phyloP scores from a whole-genome alignment of 2,113 vertebrate genomes.

The Eudyptes chrysolophus region DNA sequence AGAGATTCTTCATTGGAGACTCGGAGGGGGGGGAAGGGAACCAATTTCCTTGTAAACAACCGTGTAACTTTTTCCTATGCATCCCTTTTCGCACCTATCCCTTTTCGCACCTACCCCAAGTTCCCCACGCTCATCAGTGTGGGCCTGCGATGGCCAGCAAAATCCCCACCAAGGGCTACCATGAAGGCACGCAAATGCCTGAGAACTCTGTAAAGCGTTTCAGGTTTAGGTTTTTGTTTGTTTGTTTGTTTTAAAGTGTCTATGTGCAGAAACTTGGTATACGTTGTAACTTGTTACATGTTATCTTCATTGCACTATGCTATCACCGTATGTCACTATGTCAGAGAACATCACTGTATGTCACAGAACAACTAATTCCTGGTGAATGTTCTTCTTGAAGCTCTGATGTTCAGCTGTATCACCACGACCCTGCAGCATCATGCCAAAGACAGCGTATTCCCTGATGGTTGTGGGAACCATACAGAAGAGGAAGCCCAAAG shows the following conservation, averaged over 20 bases:
- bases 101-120: neutral
- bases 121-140: neutral
- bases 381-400: neutral
- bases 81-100: neutral
- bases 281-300: neutral
- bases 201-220: neutral
- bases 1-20: neutral
- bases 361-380: neutral
- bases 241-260: neutral
- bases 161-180: neutral
- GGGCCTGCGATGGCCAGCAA: neutral
- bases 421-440: neutral
- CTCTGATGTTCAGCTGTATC: neutral
- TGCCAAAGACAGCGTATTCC: neutral
- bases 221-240: neutral
- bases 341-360: neutral
- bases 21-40: fast-evolving
- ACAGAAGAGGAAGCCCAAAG: neutral
- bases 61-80: neutral
- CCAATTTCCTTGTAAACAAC: neutral
- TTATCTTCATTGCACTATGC: neutral
- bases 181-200: neutral
- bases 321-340: neutral
- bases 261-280: neutral
- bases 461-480: neutral